Conservation (phyloP, 2,888 invertebrate genomes). For the Pasiphila rectangulata region DNA sequence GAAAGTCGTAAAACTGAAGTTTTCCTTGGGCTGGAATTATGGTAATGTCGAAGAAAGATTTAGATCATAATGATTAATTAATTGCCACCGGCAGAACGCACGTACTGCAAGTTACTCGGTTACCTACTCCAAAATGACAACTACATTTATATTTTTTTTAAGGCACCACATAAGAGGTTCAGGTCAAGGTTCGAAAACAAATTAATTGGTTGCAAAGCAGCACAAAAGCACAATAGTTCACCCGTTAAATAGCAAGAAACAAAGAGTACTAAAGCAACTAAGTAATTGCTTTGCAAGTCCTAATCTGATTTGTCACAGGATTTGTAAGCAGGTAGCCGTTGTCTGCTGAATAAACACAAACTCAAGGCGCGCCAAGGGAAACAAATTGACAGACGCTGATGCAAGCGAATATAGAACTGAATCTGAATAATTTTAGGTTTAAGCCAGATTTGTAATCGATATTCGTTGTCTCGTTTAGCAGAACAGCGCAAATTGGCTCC, state of each 20-base stretch:
- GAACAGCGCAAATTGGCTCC: background rate
- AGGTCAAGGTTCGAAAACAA: too few species aligned
- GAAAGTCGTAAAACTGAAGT: too few species aligned
- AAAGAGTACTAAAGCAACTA: background rate
- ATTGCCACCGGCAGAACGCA: too few species aligned
- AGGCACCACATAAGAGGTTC: too few species aligned
- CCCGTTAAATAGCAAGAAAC: conserved; percentile 1
- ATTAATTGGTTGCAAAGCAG: background rate
- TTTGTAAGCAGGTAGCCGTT: conserved; percentile 4
- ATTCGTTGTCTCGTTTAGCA: conserved; percentile 2
- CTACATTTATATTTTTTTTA: too few species aligned
- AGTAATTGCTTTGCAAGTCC: conserved; percentile 1
- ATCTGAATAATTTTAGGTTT: conserved; percentile 15
- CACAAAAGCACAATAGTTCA: background rate
- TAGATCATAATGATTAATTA: too few species aligned
- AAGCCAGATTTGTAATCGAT: conserved; percentile 10
- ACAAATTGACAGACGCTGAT: conserved; percentile 16
- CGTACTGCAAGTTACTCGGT: too few species aligned
- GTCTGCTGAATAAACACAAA: conserved; percentile 4
- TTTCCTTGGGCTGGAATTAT: too few species aligned
- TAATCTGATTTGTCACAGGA: conserved; percentile 3
- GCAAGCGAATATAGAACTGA: conserved; percentile 20
- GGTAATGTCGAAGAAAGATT: too few species aligned
- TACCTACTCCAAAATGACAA: too few species aligned
- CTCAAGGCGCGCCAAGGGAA: conserved; percentile 3